phyloP scores from a whole-genome alignment of 2,113 vertebrate species.

The Lichenostomus cassidix region DNA sequence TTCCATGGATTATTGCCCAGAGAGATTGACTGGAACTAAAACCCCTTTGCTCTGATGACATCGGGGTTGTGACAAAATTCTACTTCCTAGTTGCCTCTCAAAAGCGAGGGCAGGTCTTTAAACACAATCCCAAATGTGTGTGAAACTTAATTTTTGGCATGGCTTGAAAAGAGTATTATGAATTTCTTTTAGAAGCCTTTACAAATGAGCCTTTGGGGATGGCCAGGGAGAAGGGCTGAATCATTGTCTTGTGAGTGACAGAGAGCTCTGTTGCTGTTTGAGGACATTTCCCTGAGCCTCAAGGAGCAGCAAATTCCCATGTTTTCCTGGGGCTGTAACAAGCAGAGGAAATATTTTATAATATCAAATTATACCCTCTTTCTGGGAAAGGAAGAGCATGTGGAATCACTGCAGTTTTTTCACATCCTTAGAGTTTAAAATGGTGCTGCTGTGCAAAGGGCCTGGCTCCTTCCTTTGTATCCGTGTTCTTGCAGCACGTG shows the following conservation, averaged over 20 bases:
- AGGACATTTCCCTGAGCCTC: not conserved
- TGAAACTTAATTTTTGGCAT: not conserved
- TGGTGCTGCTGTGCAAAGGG: not conserved
- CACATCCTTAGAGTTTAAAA: not conserved
- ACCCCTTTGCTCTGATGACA: not conserved
- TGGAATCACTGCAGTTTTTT: not conserved
- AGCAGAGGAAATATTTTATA: not conserved
- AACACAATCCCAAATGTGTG: not conserved
- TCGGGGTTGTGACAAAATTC: not conserved
- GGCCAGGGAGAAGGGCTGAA: not conserved
- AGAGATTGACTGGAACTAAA: not conserved
- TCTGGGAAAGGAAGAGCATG: not conserved
- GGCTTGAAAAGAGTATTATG: rapidly evolving
- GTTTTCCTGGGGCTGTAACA: not conserved
- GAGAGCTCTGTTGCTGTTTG: not conserved
- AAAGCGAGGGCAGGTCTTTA: not conserved
- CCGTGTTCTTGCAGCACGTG: not conserved
- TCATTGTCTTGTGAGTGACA: not conserved
- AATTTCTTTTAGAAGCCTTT: not conserved
- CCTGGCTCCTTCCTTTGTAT: not conserved
- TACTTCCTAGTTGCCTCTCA: not conserved
- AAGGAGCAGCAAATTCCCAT: not conserved
- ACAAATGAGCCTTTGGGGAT: not conserved
- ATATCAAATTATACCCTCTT: not conserved
- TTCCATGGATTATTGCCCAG: not conserved